Conservation (phyloP, 2,888 invertebrate species). For the Hyles lineata region DNA sequence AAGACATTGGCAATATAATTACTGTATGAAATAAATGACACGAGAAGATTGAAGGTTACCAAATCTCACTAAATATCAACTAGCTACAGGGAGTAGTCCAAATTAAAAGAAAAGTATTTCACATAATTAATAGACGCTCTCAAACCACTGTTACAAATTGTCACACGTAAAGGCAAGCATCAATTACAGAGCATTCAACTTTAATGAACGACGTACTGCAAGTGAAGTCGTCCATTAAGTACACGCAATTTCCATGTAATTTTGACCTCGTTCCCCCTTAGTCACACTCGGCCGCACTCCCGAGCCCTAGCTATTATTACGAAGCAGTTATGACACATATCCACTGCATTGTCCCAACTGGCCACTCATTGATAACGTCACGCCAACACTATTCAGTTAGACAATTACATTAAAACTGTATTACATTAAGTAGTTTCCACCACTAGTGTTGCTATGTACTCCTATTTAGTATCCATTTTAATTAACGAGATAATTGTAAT, state of each 20-base stretch:
- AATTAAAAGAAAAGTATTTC: not conserved
- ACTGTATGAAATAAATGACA: too few species aligned
- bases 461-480: too few species aligned
- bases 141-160: too few species aligned
- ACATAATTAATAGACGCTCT: not conserved
- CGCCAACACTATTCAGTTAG: not conserved
- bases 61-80: too few species aligned
- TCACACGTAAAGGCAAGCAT: too few species aligned
- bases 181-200: not conserved
- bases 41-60: too few species aligned
- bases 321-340: conserved; percentile 4
- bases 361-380: not conserved
- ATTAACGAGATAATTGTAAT: too few species aligned
- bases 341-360: not conserved
- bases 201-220: not conserved
- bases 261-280: conserved; percentile 29
- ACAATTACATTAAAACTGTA: too few species aligned
- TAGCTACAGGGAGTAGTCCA: too few species aligned
- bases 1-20: too few species aligned
- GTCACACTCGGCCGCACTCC: conserved; percentile 19
- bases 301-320: conserved; percentile 12
- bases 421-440: too few species aligned
- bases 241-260: conserved; percentile 25
- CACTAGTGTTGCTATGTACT: too few species aligned
- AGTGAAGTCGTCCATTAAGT: not conserved